Conservation (phyloP, 2,113 vertebrate genomes). For the Pica pica region DNA sequence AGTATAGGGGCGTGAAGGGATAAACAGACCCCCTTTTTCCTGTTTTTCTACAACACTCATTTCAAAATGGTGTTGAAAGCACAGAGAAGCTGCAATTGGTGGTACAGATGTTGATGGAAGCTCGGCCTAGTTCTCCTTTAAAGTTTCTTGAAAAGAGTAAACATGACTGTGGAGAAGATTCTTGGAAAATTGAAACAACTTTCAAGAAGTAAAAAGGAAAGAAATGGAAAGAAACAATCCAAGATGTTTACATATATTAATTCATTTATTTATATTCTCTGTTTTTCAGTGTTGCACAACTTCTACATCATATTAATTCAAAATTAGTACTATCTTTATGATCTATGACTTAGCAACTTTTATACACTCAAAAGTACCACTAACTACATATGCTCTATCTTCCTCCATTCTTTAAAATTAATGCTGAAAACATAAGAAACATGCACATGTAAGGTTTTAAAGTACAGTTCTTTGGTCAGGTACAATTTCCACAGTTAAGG, state of each 20-base stretch:
- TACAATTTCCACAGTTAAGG: not conserved
- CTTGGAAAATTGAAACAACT: not conserved
- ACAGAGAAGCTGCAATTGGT: not conserved
- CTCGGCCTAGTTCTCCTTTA: not conserved
- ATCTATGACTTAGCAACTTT: not conserved
- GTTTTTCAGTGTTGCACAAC: not conserved
- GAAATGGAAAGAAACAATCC: not conserved
- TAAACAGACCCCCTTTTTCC: not conserved
- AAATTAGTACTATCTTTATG: not conserved
- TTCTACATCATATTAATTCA: not conserved
- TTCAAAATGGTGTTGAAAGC: not conserved
- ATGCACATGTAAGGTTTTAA: not conserved
- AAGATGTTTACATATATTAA: not conserved
- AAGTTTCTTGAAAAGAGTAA: not conserved
- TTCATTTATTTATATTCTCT: constrained; percentile 13
- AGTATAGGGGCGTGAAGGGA: not conserved
- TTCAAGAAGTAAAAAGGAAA: not conserved
- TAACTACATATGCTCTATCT: not conserved
- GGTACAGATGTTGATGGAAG: not conserved
- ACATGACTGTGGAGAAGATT: not conserved
- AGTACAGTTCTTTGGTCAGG: not conserved
- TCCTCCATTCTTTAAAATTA: not conserved
- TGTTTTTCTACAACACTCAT: not conserved
- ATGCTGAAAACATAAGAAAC: constrained; percentile 4
- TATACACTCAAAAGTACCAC: not conserved